Base-by-base conservation (phyloP, 2,888 invertebrate species). In the Notocelia uddmanniana region DNA sequence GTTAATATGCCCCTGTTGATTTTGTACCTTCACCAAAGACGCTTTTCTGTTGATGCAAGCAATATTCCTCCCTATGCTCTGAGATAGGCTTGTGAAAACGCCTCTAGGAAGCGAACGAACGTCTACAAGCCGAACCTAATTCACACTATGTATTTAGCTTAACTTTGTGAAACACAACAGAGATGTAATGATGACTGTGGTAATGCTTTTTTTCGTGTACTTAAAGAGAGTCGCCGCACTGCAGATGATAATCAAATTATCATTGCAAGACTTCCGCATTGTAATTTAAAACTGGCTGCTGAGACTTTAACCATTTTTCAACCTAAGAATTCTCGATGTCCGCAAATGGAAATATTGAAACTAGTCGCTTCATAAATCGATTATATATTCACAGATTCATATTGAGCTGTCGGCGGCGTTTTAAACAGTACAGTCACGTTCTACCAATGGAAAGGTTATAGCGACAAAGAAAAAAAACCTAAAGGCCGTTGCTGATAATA, bases 71-170 rank as follows among this genome's bases (percentile, higher is more conserved):
- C 82, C 79, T 91, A 89, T 82, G 74, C 73, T 63, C 58, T 77
- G 74, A 75, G 76, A 74, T 74, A 77, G 85, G 88, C 79, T 81
- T 76, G 77, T 79, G 77, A 48, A 67, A 63, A 68, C 63, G 70
- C 55, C 72, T 73, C 74, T 75, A 77, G 74, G 74, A 74, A 70
- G 73, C 74, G 26, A 75, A 76, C 76, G 77, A 77, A 76, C 74
- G 79, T 78, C 79, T 79, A 83, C 84, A 82, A 83, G 85, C 82
- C 81, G 79, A 85, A 81, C 81, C 87, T 89, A 92, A 92, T 92
- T 92, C 88, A 91, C 92, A 92, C 92, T 83, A 85, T 83, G 86
- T 89, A 83, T 90, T 92, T 92, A 93, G 90, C 92, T 90, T 87
- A 89, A 87, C 85, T 90, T 91, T 81, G 92, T 90, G 92, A 93